These are phyloP conservation scores for mouse (Mus musculus) DNA, from an alignment of 2,113 vertebrate species.

Conservation along the genomic window GRCm39 chr13:111904001-111904500, in stretches of 20 bases:
- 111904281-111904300: background rate
- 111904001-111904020: background rate
- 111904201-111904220: background rate
- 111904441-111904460: conserved; percentile 51
- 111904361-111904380: conserved; percentile 41
- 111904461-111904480: conserved; percentile 75
- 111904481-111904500: conserved; percentile 90
- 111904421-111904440: conserved; percentile 35
- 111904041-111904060: conserved; percentile 35
- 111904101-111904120: background rate
- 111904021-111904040: background rate
- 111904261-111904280: background rate
- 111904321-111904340: background rate
- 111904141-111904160: background rate
- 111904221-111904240: background rate
- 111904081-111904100: background rate
- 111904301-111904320: conserved; percentile 27
- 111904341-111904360: conserved; percentile 47
- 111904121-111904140: background rate
- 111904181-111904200: background rate
- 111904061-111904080: background rate
- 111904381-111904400: conserved; percentile 65
- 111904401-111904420: conserved; percentile 69
- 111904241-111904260: background rate
- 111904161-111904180: background rate